These are phyloP conservation scores for Hipparchia semele DNA, from an alignment of 2,888 invertebrate species.

Conservation along the genomic window DNA sequence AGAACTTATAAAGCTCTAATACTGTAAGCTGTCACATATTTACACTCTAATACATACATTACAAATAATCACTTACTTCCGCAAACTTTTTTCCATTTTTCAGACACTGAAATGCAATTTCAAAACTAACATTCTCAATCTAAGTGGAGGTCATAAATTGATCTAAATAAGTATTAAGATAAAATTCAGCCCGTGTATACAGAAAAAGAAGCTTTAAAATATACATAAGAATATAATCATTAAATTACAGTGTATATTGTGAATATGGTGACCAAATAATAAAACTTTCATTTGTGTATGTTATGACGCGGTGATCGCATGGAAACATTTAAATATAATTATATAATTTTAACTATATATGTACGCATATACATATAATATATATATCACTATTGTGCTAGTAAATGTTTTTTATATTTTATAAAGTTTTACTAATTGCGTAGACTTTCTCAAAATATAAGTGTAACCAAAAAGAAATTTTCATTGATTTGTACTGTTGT, in stretches of 20 bases:
- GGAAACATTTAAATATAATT: neutral
- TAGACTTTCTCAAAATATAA: neutral
- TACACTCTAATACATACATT: constrained; percentile 55
- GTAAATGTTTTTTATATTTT: neutral
- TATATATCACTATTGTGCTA: neutral
- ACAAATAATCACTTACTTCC: constrained; percentile 78
- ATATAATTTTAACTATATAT: neutral
- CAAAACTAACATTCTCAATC: constrained; percentile 76
- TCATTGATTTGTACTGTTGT: too few relatives aligned
- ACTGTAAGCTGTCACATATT: constrained; percentile 52
- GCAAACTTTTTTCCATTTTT: constrained; percentile 80
- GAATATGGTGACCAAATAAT: neutral
- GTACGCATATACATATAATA: too few relatives aligned
- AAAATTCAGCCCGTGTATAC: constrained; percentile 36
- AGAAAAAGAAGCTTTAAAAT: constrained; percentile 33
- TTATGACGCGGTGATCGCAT: neutral
- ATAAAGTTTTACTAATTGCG: too few relatives aligned
- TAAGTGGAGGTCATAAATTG: constrained; percentile 47
- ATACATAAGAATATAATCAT: constrained; percentile 29
- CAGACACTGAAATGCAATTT: constrained; percentile 80
- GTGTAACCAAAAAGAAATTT: neutral
- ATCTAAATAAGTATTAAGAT: constrained; percentile 44
- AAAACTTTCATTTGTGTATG: neutral
- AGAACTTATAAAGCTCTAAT: constrained; percentile 46
- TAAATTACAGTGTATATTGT: constrained; percentile 13